Evolutionary conservation across 2,797 vertebrate species (phyloP).

Genomic region (Cephalopachus bancanus): DNA sequence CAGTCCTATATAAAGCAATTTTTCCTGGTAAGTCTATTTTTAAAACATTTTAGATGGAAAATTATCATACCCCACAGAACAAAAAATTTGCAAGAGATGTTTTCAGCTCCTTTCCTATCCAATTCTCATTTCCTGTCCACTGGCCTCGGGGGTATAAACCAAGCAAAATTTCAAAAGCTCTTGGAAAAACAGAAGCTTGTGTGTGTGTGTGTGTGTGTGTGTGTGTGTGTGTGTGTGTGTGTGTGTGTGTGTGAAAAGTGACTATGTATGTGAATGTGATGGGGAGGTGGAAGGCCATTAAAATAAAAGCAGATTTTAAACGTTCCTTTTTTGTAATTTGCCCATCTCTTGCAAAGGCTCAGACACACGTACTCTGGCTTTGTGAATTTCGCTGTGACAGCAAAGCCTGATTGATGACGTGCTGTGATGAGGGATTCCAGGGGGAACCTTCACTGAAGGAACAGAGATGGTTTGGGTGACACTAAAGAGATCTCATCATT

Average conservation of each 20-base stretch:
- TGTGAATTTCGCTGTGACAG: constrained; percentile 28
- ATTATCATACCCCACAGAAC: constrained; percentile 67
- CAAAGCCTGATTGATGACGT: constrained; percentile 67
- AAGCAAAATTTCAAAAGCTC: constrained; percentile 78
- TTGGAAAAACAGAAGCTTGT: constrained; percentile 75
- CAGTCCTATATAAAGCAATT: constrained; percentile 61
- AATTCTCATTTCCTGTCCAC: constrained; percentile 78
- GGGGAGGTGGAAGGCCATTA: constrained; percentile 3
- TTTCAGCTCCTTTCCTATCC: constrained; percentile 74
- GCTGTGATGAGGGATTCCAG: constrained; percentile 58
- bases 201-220: neutral
- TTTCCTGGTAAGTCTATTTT: constrained; percentile 73
- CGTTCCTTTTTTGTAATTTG: constrained; percentile 47
- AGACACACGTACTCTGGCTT: neutral
- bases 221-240: neutral
- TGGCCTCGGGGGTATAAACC: constrained; percentile 69
- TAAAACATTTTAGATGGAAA: constrained; percentile 75
- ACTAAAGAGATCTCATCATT: constrained; percentile 72
- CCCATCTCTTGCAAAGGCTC: constrained; percentile 30
- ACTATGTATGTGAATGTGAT: neutral
- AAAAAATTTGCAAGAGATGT: constrained; percentile 72
- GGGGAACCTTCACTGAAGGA: constrained; percentile 49
- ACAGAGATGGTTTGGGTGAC: constrained; percentile 59
- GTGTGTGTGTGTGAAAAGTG: neutral
- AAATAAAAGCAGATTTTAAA: constrained; percentile 69